Base-by-base conservation (phyloP, 2,797 vertebrate genomes). In the Chelonia mydas region DNA sequence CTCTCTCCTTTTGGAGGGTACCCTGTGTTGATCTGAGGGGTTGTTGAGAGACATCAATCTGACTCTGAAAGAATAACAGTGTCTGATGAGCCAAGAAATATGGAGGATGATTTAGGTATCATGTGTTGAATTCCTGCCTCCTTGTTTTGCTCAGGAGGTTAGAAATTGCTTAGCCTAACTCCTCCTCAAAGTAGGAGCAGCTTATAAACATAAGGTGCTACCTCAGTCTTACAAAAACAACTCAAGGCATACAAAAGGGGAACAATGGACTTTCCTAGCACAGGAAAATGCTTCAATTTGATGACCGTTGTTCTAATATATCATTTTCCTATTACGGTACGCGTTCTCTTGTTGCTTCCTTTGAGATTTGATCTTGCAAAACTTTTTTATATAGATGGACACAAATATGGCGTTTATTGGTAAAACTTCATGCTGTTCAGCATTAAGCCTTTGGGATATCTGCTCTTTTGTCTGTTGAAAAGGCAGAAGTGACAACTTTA, bases 401-500 rank as follows among this genome's bases (percentile, higher is more conserved):
- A 65, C 3, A 49, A 83, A 25, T 57, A 50, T 57, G 76, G 5
- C 0, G 59, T 83, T 88, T 84, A 74, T 80, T 90, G 81, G 65
- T 81, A 87, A 88, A 94, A 53, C 61, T 83, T 92, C 72, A 47
- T 83, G 7, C 41, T 41, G 37, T 82, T 81, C 78, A 83, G 51
- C 90, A 72, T 87, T 80, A 50, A 49, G 27, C 28, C 72, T 87
- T 84, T 89, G 54, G 28, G 51, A 55, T 93, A 31, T 45, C 45
- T 77, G 57, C 74, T 57, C 12, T 89, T 90, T 83, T 89, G 37
- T 61, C 17, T 79, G 33, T 53, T 79, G 76, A 89, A 96, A 82
- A 88, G 90, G 88, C 19, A 91, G 61, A 89, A 92, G 45, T 53
- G 84, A 72, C 65, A 90, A 74, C 76, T 96, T 84, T 50, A 84